Evolutionary conservation across 2,797 vertebrate species (phyloP), one percentile per base, ranked within the genome.

Genomic region (Gambusia yucatana): DNA sequence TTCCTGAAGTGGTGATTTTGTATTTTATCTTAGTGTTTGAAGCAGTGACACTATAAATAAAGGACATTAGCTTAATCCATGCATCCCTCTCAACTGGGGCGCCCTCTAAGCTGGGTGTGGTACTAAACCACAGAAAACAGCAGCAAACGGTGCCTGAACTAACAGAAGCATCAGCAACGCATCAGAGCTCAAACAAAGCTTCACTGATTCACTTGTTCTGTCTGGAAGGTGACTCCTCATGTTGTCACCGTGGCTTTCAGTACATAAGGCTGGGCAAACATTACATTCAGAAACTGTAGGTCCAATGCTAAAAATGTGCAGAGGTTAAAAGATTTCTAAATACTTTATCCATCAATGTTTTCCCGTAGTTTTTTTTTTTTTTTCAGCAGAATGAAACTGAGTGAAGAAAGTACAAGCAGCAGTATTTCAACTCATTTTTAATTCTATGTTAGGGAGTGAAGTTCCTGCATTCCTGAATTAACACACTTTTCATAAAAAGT

Each of bases 131-230:
- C 22, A 77, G 65, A 25, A 67, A 82, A 75, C 57, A 55, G 22
- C 57, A 47, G 33, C n/a, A 71, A 76, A 77, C 20, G 83, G 11
- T 1, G 20, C 76, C 72, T 78, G 77, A 86, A 16, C 85, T 46
- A 79, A 85, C 70, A 61, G 47, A 85, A 6, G 36, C 52, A 75
- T 78, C 57, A 69, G 6, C 14, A 22, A 22, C 9, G 71, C 73
- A 78, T 2, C 47, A 73, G 47, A 30, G 59, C 69, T 82, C 74
- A 80, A 78, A 73, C 50, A 77, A 48, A 69, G 28, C 71, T 2
- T 59, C 10, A 3, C 11, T 59, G n/a, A 3, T 57, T 59, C 11
- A 4, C 57, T 59, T 59, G 57, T 59, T 59, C 28, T 30, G 28
- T 59, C 55, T 59, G 55, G 9, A 59, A 28, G 28, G 30, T 33